phyloP scores from a whole-genome alignment of 2,113 vertebrate species.

The Ammospiza caudacuta region DNA sequence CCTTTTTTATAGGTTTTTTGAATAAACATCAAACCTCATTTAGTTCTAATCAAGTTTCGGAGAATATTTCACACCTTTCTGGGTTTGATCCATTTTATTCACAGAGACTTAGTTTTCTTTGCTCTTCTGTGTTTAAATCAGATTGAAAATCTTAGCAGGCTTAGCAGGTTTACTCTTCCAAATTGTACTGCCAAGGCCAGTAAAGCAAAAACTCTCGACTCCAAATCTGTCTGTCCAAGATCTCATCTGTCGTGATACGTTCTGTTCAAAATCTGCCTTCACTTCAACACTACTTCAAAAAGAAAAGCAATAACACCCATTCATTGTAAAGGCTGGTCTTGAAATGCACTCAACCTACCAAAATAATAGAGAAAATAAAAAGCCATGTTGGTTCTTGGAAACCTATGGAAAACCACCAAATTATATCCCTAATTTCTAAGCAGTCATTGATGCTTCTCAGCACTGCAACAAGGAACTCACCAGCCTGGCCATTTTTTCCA shows the following conservation, averaged over 20 bases:
- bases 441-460: neutral
- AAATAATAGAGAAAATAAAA: neutral
- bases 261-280: neutral
- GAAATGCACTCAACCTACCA: neutral
- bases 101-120: neutral
- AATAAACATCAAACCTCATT: accelerated
- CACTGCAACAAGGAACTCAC: neutral
- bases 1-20: neutral
- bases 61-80: neutral
- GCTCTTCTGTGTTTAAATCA: neutral
- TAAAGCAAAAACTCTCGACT: neutral
- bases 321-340: neutral
- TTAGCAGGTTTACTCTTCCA: neutral
- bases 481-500: neutral
- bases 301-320: neutral
- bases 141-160: accelerated
- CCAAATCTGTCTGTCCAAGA: neutral
- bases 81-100: accelerated
- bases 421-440: neutral
- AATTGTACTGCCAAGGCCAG: neutral
- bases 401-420: neutral
- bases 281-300: neutral
- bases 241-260: neutral
- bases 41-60: neutral
- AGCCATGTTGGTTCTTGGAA: neutral